Evolutionary conservation across 64 coral and sea anemone genomes (phyloP).

Genomic region (Stylophora pistillata): DNA sequence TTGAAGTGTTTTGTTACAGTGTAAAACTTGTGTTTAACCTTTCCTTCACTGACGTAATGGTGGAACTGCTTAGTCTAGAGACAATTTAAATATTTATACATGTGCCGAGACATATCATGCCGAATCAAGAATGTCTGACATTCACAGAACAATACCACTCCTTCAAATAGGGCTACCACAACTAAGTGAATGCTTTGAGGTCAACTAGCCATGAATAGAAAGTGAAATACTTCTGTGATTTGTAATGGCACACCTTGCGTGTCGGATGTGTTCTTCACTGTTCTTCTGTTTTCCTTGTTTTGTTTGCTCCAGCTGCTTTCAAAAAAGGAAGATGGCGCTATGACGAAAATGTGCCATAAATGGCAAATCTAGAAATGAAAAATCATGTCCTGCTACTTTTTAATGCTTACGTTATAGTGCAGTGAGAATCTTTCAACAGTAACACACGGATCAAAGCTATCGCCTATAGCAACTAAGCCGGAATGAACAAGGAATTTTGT

Average conservation of each 20-base stretch:
- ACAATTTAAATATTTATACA: background rate
- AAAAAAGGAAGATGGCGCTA: background rate
- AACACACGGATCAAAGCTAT: background rate
- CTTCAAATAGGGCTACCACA: background rate
- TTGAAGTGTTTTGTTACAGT: background rate
- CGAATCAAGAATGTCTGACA: conserved; percentile 26
- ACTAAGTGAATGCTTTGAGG: conserved; percentile 3
- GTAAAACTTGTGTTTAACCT: background rate
- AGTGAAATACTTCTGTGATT: background rate
- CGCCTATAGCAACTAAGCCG: background rate
- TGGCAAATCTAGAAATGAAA: too few relatives aligned
- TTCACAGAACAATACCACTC: conserved; percentile 10
- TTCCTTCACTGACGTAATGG: conserved; percentile 35
- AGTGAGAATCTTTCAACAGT: conserved; percentile 4
- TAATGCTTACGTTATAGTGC: background rate
- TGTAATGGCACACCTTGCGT: background rate
- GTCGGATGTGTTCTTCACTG: background rate
- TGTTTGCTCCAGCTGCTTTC: background rate
- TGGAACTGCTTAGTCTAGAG: background rate
- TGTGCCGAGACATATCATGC: background rate
- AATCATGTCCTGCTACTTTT: background rate
- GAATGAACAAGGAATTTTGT: background rate
- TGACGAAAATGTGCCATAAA: background rate
- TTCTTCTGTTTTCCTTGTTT: background rate
- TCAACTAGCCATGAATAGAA: background rate